phyloP scores from a whole-genome alignment of 2,888 invertebrate genomes.

The Elysia crispata region DNA sequence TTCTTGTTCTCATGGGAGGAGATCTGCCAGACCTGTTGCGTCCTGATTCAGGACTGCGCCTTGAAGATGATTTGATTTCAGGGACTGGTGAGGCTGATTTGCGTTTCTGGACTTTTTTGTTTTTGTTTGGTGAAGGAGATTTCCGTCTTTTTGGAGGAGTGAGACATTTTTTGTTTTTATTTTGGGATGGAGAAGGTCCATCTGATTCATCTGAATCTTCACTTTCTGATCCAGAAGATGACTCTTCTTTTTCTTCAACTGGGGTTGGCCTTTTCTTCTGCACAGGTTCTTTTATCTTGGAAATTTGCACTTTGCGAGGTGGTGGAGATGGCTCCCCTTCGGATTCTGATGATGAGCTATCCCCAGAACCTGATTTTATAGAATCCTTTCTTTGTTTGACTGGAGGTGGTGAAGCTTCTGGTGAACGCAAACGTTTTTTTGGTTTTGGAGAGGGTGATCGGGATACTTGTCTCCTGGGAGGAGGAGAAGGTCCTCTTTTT shows the following conservation, averaged over 20 bases:
- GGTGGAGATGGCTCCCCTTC: constrained; percentile 51
- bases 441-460: constrained; percentile 48
- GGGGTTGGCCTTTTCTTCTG: constrained; percentile 5
- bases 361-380: constrained; percentile 41
- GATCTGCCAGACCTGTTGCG: too few relatives aligned
- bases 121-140: constrained; percentile 45
- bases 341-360: constrained; percentile 42
- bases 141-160: constrained; percentile 27
- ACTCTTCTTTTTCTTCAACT: constrained; percentile 40
- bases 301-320: constrained; percentile 21
- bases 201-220: constrained; percentile 46
- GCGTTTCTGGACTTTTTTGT: background rate
- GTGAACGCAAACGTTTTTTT: constrained; percentile 46
- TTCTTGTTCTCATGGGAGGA: background rate
- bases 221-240: constrained; percentile 48
- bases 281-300: background rate
- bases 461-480: constrained; percentile 48
- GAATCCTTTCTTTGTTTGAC: constrained; percentile 35
- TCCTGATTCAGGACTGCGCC: too few relatives aligned
- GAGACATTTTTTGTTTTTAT: constrained; percentile 25
- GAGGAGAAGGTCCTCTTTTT: constrained; percentile 43
- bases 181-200: constrained; percentile 30
- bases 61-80: too few relatives aligned
- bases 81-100: constrained; percentile 21
- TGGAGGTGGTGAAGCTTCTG: constrained; percentile 48